These are phyloP conservation scores for Lasioglossum baleicum DNA, from an alignment of 1,140 invertebrate species.

Conservation along the genomic window DNA sequence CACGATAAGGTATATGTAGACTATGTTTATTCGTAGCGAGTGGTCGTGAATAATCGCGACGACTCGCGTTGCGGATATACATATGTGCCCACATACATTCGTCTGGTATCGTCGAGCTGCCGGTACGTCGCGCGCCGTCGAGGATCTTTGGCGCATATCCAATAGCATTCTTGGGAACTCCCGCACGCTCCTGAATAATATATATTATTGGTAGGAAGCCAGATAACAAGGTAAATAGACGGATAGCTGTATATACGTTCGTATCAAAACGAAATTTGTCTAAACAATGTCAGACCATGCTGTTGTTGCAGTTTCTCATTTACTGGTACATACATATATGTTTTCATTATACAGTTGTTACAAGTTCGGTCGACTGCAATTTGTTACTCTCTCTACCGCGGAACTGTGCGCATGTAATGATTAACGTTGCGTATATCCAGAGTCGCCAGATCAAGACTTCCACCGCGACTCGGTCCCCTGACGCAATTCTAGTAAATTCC, in stretches of 20 bases:
- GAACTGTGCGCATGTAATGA: too few species aligned
- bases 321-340: too few species aligned
- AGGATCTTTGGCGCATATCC: slow-evolving; percentile 57
- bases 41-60: slow-evolving; percentile 58
- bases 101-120: slow-evolving; percentile 18
- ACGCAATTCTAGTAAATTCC: too few species aligned
- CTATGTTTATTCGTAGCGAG: slow-evolving; percentile 43
- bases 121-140: slow-evolving; percentile 16
- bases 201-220: slow-evolving; percentile 25
- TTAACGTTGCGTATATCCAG: too few species aligned
- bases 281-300: neutral
- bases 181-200: slow-evolving; percentile 42
- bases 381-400: too few species aligned
- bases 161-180: slow-evolving; percentile 41
- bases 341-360: too few species aligned
- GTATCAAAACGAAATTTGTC: neutral
- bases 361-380: too few species aligned
- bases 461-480: too few species aligned
- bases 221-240: slow-evolving; percentile 2
- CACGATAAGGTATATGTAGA: neutral
- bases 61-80: slow-evolving; percentile 39
- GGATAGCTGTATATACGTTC: neutral
- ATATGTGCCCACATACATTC: neutral
- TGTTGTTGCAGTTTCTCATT: too few species aligned
- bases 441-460: too few species aligned